phyloP scores from a whole-genome alignment of 2,113 vertebrate species.

The Tragulus kanchil region DNA sequence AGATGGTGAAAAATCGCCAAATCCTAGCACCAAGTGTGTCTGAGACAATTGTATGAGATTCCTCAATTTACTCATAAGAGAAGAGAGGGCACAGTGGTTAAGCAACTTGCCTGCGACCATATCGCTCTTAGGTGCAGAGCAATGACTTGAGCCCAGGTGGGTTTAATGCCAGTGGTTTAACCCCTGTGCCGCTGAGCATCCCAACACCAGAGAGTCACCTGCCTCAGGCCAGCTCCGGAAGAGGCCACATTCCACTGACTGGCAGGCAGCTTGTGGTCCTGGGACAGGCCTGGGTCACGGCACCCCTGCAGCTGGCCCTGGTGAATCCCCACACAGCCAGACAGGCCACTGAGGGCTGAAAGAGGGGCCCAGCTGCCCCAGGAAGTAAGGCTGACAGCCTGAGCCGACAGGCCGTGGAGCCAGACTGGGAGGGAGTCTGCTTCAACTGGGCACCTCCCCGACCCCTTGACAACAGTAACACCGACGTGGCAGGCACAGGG shows the following conservation, averaged over 20 bases:
- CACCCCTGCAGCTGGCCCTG: not conserved
- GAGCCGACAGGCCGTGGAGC: not conserved
- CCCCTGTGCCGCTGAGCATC: not conserved
- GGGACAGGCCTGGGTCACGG: not conserved
- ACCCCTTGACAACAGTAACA: not conserved
- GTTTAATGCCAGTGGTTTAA: not conserved
- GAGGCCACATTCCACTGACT: accelerated
- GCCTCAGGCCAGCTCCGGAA: not conserved
- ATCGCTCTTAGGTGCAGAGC: not conserved
- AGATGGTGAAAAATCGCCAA: not conserved
- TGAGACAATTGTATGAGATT: not conserved
- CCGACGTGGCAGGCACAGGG: not conserved
- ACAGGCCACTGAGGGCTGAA: not conserved
- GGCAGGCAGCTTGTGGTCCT: not conserved
- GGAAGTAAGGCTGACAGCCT: not conserved
- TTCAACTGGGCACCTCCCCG: not conserved
- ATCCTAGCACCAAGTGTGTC: not conserved
- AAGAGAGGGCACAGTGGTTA: not conserved
- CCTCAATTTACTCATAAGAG: not conserved
- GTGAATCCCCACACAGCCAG: not conserved
- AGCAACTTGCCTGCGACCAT: not conserved
- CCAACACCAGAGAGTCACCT: not conserved
- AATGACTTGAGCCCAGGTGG: not conserved
- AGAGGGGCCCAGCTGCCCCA: not conserved
- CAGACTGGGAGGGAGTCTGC: too few relatives aligned